Base-by-base conservation (phyloP, 2,797 vertebrate genomes). In the Dermochelys coriacea region DNA sequence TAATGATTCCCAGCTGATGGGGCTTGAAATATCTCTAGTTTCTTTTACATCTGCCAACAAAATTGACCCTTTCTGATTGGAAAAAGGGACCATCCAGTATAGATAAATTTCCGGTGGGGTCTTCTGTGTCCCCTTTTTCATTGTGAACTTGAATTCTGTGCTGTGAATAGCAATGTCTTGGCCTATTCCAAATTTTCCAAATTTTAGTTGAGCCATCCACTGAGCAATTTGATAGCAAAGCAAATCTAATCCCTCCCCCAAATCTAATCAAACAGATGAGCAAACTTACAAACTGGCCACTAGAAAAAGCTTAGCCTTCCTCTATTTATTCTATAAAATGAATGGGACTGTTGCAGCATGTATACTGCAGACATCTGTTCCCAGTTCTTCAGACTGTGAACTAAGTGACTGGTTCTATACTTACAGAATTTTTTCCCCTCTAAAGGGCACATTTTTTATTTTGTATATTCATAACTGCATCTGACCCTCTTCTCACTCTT, bases 1-100 rank as follows among this genome's bases (percentile, higher is more conserved):
- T 80, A 89, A 92, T 96, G 95, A 97, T 55, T 93, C 96, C 92
- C 95, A 96, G 95, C 87, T 95, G 95, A 95, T 90, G 89, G 54
- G 91, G 85, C 90, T 91, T 57, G 87, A 91, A 93, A 87, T 82
- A 86, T 75, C 96, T 74, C 3, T 15, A 68, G 88, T 88, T 95
- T 89, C 95, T 95, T 93, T 90, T 71, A 80, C 85, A 84, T 41
- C 51, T 19, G 91, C 93, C 93, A 82, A 51, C 0, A 71, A 57
- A 93, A 86, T 18, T 34, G 86, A 84, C 47, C 11, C 90, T 87
- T 88, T 68, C 29, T 3, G n/a, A 45, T 0, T 47, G 96, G 84
- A 59, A 71, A 50, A 52, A 78, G 27, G n/a, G 23, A 31, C 29
- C 0, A 4, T 45, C n/a, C 8, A 12, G 54, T 47, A 16, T 0